These are phyloP conservation scores for Tor tambroides DNA, from an alignment of 2,113 vertebrate species.

Conservation along the genomic window DNA sequence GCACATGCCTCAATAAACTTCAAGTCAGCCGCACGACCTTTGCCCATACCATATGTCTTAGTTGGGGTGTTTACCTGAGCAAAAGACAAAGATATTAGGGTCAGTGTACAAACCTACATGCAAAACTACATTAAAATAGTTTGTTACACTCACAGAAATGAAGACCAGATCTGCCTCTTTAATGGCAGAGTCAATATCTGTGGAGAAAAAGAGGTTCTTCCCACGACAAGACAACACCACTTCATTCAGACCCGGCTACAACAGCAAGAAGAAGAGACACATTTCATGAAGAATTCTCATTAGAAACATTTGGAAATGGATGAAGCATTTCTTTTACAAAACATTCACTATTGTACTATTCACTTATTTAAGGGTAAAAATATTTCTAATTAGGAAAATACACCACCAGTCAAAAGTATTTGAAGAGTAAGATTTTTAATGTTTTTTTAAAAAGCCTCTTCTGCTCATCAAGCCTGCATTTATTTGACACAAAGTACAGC, in stretches of 20 bases:
- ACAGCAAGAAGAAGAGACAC: slow-evolving; percentile 20
- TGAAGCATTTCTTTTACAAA: too few relatives aligned
- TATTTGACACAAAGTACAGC: too few relatives aligned
- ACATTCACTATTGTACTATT: too few relatives aligned
- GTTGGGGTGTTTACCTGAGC: slow-evolving; percentile 95
- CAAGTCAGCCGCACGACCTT: slow-evolving; percentile 94
- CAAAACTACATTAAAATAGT: neutral
- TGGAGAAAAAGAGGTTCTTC: slow-evolving; percentile 95
- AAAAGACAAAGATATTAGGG: neutral
- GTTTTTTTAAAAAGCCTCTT: too few relatives aligned
- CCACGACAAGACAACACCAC: slow-evolving; percentile 95
- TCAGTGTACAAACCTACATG: neutral
- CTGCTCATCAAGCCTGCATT: too few relatives aligned
- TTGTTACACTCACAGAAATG: slow-evolving; percentile 88
- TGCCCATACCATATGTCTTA: slow-evolving; percentile 98
- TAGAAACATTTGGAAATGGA: neutral
- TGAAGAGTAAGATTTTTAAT: too few relatives aligned
- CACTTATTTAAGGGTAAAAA: too few relatives aligned
- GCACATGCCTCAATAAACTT: slow-evolving; percentile 98
- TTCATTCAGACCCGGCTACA: slow-evolving; percentile 93
- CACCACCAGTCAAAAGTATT: too few relatives aligned
- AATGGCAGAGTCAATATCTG: slow-evolving; percentile 93
- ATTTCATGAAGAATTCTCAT: neutral
- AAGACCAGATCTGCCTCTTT: slow-evolving; percentile 95
- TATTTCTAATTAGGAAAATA: too few relatives aligned